Evolutionary conservation across 2,113 vertebrate species (phyloP), one percentile per base, ranked within the genome.

Genomic region (Corvus cornix): DNA sequence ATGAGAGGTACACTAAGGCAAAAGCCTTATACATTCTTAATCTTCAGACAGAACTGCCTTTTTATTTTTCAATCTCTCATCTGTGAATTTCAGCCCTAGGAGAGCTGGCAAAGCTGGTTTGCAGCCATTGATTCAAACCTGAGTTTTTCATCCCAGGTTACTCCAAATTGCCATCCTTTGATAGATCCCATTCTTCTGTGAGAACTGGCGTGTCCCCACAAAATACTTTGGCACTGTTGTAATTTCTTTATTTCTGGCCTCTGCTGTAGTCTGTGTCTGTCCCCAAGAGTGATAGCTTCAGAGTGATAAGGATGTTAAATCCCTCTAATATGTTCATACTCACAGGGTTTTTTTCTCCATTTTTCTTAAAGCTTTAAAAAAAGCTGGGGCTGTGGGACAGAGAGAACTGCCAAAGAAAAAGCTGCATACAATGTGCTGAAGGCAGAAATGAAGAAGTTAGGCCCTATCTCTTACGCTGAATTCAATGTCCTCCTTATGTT

Each of bases 381-480:
- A 89, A 98, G 96, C 31, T 99, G 98, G 98, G 98, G 98, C 84
- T 99, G 98, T 39, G 97, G 98, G 8, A 33, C 59, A 21, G 90
- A 97, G 88, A 98, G 95, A 89, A 98, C 96, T 24, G 96, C 97
- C 49, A 98, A 98, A 55, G 99, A 99, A 66, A 97, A 98, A 31
- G 98, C 98, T 5, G 98, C 98, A 11, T 98, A 98, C 23, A 82
- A 94, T 2, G 94, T 99, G 80, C 98, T 99, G 92, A 97, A 96
- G 37, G 98, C 98, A 73, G 98, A 99, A 94, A 97, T 99, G 92
- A 97, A 96, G 59, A 98, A 98, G 85, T 97, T 99, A 70, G 99
- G 99, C 13, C 96, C 98, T n/a, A 97, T 99, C 95, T 98, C 98
- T 53, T 99, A 98, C 0, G 99, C 99, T 5, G 99, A 99, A 96